phyloP scores from a whole-genome alignment of 2,888 invertebrate species.

The Catocala sponsa region DNA sequence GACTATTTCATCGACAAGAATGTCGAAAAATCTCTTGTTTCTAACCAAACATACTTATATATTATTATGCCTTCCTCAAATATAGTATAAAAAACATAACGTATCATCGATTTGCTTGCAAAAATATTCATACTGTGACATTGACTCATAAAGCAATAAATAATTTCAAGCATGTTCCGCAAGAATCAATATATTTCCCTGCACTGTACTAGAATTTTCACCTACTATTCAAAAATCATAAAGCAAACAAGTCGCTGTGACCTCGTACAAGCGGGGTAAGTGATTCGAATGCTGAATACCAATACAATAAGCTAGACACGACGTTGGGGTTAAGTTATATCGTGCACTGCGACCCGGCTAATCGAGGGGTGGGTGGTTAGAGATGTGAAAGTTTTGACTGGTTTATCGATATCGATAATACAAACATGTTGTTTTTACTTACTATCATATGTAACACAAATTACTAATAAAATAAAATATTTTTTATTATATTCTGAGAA shows the following conservation, averaged over 20 bases:
- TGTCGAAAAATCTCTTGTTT: no score
- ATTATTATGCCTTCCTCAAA: no score
- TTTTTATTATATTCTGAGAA: no score
- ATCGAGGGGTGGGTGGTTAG: slow-evolving; percentile 72
- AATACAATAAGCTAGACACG: slow-evolving; percentile 68
- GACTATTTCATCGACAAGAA: no score
- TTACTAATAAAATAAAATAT: no score
- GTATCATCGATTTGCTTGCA: not conserved
- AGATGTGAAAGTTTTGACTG: slow-evolving; percentile 47
- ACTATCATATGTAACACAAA: no score
- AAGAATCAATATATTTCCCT: not conserved
- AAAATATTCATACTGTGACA: slow-evolving; percentile 3
- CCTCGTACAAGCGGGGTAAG: slow-evolving; percentile 36
- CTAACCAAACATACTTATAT: no score
- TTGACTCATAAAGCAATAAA: not conserved
- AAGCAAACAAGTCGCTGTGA: slow-evolving; percentile 44
- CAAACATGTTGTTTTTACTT: no score
- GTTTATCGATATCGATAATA: slow-evolving; percentile 52
- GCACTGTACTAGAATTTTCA: not conserved
- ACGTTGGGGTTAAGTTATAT: slow-evolving; percentile 74
- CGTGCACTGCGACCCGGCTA: slow-evolving; percentile 78
- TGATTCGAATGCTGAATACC: slow-evolving; percentile 54
- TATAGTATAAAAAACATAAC: no score
- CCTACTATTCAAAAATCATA: slow-evolving; percentile 12
- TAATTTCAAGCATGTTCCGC: not conserved